Base-by-base conservation (phyloP, 2,113 vertebrate genomes). In the Camelus bactrianus region DNA sequence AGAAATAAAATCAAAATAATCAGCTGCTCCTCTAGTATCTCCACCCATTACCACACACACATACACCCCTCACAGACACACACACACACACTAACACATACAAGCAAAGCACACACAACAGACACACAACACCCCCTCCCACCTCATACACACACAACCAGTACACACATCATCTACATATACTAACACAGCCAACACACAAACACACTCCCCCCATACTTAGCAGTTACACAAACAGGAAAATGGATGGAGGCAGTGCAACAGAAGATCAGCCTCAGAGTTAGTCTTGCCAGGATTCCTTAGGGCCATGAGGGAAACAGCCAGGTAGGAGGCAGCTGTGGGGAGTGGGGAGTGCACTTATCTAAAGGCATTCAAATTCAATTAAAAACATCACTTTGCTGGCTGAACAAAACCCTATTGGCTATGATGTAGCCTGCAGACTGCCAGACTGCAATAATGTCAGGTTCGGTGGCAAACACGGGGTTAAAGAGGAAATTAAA, bases 301-400 rank as follows among this genome's bases (percentile, higher is more conserved):
- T 73, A 80, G 70, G 30, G 13, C 35, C 52, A 20, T 2, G 24
- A 2, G 0, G 72, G 64, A 72, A 58, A 54, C 20, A 65, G 50
- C 46, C 89, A 93, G 72, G 62, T 56, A 28, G 16, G 72, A 87
- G 52, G 42, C 2, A 72, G n/a, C 7, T n/a, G 24, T 30, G 38
- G 9, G 26, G 22, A 28, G 26, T 0, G 2, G 84, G 30, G 69
- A 84, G 16, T 28, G 8, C n/a, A 60, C 17, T 76, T 62, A 81
- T 60, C 79, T 28, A 67, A 82, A 94, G 30, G 28, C 48, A 77
- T 80, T 94, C 62, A 52, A 48, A 73, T 93, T 92, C 65, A 77
- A 67, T 92, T 69, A 87, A 70, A 80, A 80, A 70, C 38, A 64
- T 67, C 79, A 60, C 17, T 22, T 3, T 48, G 80, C 64, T 70